Conservation (phyloP, 2,797 vertebrate genomes). For the Smutsia temminckii region DNA sequence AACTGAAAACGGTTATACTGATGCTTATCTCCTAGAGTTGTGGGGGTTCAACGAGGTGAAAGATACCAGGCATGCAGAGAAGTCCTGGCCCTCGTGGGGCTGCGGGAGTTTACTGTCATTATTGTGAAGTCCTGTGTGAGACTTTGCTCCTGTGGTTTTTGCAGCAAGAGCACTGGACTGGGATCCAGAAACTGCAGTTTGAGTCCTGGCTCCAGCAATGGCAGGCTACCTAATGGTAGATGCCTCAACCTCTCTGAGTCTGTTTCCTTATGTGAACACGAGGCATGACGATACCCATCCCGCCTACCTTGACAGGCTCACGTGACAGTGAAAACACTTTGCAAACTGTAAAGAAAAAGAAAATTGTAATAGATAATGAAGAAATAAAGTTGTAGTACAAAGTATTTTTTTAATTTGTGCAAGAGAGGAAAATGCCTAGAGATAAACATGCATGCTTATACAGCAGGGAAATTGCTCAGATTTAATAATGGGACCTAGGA, state of each 20-base stretch:
- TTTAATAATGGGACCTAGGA: neutral
- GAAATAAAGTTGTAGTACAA: neutral
- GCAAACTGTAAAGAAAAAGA: neutral
- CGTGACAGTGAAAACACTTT: neutral
- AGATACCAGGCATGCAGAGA: accelerated
- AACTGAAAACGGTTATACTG: too few species aligned
- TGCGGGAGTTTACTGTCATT: accelerated
- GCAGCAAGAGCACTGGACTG: neutral
- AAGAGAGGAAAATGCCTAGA: neutral
- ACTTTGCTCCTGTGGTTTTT: too few species aligned
- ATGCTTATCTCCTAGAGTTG: accelerated
- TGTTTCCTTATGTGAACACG: neutral
- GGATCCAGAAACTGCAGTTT: neutral
- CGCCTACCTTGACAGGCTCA: neutral
- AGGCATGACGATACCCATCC: neutral
- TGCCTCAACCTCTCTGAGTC: neutral
- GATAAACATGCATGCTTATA: neutral
- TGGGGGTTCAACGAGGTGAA: neutral
- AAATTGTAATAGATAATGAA: neutral
- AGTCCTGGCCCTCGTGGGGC: neutral
- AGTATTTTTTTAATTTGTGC: neutral
- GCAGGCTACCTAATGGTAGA: neutral
- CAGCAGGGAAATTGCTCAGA: neutral
- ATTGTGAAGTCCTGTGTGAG: accelerated
- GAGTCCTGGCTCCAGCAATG: neutral